phyloP scores from a whole-genome alignment of 1,140 invertebrate species.

The Temnothorax curvispinosus region DNA sequence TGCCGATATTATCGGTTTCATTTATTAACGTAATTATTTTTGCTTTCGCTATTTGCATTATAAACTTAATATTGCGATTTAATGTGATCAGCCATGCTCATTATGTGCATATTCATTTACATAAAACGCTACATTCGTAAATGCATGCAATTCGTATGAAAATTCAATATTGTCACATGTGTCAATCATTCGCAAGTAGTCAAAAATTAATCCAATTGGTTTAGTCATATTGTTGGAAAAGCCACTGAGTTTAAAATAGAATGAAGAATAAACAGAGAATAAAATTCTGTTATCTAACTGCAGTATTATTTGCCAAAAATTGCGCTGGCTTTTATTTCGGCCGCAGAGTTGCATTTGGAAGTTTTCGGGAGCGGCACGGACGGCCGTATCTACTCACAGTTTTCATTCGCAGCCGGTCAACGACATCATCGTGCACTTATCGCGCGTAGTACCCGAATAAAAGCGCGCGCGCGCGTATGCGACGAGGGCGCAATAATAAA shows the following conservation, averaged over 20 bases:
- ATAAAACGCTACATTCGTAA: constrained; percentile 10
- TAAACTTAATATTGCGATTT: constrained; percentile 46
- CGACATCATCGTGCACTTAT: constrained; percentile 40
- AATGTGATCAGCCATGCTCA: constrained; percentile 21
- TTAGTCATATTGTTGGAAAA: not conserved
- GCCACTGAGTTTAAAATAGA: not conserved
- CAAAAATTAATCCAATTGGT: not conserved
- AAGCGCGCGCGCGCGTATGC: not conserved
- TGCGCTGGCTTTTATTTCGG: not conserved
- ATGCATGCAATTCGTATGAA: not conserved
- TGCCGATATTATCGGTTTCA: constrained; percentile 19
- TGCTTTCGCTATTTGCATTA: constrained; percentile 37
- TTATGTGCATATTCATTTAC: constrained; percentile 42
- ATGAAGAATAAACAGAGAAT: not conserved
- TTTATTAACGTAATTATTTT: constrained; percentile 51
- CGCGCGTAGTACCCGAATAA: constrained; percentile 36
- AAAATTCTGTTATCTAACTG: not conserved
- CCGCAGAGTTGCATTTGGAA: not conserved
- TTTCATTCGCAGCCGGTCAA: constrained; percentile 45
- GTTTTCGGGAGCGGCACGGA: not conserved
- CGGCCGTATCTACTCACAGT: constrained; percentile 17
- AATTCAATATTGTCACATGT: not conserved
- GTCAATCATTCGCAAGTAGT: constrained; percentile 18
- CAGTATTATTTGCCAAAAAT: not conserved
- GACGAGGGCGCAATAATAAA: constrained; percentile 43